Evolutionary conservation across 2,113 vertebrate species (phyloP).

Genomic region (Chionomys nivalis): DNA sequence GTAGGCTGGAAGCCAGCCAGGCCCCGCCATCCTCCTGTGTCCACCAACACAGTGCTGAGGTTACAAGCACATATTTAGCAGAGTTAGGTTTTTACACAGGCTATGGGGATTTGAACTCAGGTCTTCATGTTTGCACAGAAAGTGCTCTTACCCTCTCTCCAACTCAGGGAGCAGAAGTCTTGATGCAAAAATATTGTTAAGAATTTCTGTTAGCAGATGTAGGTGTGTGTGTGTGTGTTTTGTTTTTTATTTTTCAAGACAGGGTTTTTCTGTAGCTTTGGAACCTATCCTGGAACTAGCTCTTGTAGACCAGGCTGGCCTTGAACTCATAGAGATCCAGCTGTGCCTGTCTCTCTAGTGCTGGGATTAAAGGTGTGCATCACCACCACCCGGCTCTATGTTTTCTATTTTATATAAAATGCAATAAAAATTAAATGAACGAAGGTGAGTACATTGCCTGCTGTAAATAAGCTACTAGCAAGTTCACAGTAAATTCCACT

Average conservation of each 20-base stretch:
- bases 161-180: not conserved
- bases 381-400: not conserved
- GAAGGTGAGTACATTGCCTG: not conserved
- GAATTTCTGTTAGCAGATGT: not conserved
- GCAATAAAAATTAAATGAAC: not conserved
- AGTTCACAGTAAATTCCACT: not conserved
- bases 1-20: not conserved
- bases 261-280: no score
- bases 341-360: no score
- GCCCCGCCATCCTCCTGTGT: not conserved
- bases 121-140: not conserved
- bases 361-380: no score
- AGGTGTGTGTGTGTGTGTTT: no score
- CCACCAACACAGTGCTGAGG: not conserved
- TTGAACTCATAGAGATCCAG: no score
- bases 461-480: not conserved
- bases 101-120: not conserved
- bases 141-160: not conserved
- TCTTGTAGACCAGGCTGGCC: no score
- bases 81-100: not conserved
- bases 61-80: not conserved
- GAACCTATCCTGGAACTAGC: no score
- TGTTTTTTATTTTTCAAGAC: no score
- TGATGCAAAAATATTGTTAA: not conserved
- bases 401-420: conserved; percentile 37